Percentiles rank a stretch among this genome's conserved stretches.
phyloP scores from a whole-genome alignment of 2,113 vertebrate species.

The Excalfactoria chinensis region DNA sequence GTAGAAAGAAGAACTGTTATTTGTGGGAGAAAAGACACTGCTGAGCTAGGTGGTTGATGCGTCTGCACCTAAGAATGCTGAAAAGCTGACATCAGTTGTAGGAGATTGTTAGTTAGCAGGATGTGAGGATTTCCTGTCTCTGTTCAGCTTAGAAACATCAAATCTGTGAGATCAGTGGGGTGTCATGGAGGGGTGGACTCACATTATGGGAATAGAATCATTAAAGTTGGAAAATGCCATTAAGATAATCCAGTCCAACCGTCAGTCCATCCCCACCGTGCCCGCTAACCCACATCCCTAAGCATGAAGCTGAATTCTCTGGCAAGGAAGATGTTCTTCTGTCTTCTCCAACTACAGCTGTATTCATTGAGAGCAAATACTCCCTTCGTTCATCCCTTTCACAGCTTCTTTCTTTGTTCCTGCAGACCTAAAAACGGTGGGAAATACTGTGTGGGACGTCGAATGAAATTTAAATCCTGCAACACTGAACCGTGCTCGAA shows the following conservation, averaged over 20 bases:
- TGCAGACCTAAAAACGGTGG: slow-evolving; percentile 93
- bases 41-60: not conserved
- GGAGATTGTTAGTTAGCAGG: not conserved
- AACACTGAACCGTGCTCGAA: slow-evolving; percentile 93
- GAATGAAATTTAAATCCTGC: slow-evolving; percentile 99
- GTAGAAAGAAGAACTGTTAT: not conserved
- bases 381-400: not conserved
- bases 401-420: not conserved
- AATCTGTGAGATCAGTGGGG: not conserved
- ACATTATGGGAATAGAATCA: not conserved
- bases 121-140: not conserved
- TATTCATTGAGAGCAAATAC: not conserved
- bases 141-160: not conserved
- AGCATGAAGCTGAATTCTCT: not conserved
- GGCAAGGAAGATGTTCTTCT: not conserved
- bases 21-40: not conserved
- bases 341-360: not conserved
- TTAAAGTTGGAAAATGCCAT: too few species aligned
- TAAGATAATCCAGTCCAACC: too few species aligned
- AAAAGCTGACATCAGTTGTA: not conserved
- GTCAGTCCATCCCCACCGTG: too few species aligned
- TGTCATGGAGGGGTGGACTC: not conserved
- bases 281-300: too few species aligned
- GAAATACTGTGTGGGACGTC: slow-evolving; percentile 93
- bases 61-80: not conserved